Evolutionary conservation across 2,888 invertebrate genomes (phyloP), one percentile per base, ranked within the genome.

Genomic region (Hoplodrina ambigua): DNA sequence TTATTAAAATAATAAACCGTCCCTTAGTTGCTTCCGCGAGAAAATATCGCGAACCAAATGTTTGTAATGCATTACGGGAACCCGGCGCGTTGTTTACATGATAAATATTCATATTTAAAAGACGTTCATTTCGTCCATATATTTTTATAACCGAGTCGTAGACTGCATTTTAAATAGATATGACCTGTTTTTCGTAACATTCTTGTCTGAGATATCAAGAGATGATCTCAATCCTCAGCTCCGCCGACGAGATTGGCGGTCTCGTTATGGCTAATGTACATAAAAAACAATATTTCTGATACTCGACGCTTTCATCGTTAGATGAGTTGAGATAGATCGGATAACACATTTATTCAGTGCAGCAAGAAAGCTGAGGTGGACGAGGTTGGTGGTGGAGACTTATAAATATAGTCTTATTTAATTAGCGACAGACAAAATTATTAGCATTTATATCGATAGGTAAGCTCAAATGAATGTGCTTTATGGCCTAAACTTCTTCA

Each of bases 391-490:
- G 44, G 44, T 44, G 15, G 44, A 44, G 44, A 15, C 2, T 57
- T 52, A 50, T 20, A 73, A 56, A 64, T 60, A 64, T 60, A 74
- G 37, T n/a, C 25, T 52, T 75, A 67, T 81, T 81, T 86, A 88
- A 90, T 90, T 85, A 88, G 83, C 84, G 82, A 79, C 83, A 84
- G 84, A 80, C 80, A 66, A 69, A 84, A 75, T 84, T 81, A 90
- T 92, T 88, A 89, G 83, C 86, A 90, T 91, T 86, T 87, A 81
- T 87, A 89, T 89, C 86, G 83, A 83, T 86, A 75, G 85, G 81
- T 85, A 86, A 87, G 87, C 80, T 86, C 77, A 81, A 83, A 89
- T 90, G 89, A 87, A 89, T 91, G 90, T 86, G 85, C 84, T 89
- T 89, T 85, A 88, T 56, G 65, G 69, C 49, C 30, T 55, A 71